phyloP scores from a whole-genome alignment of 2,888 invertebrate genomes.

The Cephus nigrinus region DNA sequence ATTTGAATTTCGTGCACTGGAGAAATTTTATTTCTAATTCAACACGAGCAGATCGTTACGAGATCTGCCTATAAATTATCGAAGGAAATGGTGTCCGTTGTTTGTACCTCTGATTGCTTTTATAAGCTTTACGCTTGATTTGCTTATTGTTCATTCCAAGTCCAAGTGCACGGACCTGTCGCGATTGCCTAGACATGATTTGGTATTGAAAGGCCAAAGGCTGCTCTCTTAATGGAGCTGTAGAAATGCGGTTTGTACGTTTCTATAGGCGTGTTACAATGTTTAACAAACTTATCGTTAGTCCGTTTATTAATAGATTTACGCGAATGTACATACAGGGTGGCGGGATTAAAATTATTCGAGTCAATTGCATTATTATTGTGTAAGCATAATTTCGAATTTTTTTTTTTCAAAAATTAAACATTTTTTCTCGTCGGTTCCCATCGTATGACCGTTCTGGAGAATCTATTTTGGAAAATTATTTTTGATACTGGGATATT shows the following conservation, averaged over 20 bases:
- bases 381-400: background rate
- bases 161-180: conserved; percentile 6
- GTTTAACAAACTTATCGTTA: background rate
- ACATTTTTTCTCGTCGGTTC: background rate
- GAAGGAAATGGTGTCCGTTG: background rate
- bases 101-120: background rate
- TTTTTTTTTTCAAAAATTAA: background rate
- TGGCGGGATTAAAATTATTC: background rate
- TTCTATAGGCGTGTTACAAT: background rate
- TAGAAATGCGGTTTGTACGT: background rate
- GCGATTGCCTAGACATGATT: background rate
- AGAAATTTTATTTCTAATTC: background rate
- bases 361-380: background rate
- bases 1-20: background rate
- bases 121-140: conserved; percentile 3
- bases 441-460: background rate
- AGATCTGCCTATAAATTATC: background rate
- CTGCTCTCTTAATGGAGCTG: background rate
- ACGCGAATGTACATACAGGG: background rate
- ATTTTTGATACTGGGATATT: too few relatives aligned
- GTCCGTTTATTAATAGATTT: background rate
- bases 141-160: conserved; percentile 13
- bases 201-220: background rate
- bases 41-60: background rate
- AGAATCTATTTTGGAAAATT: background rate